A percentile compares a stretch with the other conserved stretches of the same genome.
phyloP scores from a whole-genome alignment of 2,113 vertebrate genomes.

The Anarrhichthys ocellatus region DNA sequence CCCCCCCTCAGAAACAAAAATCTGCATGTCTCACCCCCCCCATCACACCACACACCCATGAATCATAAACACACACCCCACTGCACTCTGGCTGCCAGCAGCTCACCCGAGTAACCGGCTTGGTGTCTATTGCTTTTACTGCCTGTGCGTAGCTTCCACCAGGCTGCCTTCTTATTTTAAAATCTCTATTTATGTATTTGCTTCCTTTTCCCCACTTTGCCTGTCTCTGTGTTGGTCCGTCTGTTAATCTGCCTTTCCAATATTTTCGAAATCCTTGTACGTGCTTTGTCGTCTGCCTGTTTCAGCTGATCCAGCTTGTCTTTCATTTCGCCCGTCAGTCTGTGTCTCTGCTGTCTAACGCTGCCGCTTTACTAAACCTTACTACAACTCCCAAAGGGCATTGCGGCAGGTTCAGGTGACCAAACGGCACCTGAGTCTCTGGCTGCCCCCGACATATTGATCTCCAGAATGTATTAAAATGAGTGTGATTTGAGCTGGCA shows the following conservation, averaged over 20 bases:
- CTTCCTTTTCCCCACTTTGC: not conserved
- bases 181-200: not conserved
- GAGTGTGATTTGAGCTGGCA: conserved; percentile 59
- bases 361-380: conserved; percentile 65
- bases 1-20: conserved; percentile 37
- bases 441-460: conserved; percentile 30
- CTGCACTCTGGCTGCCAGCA: conserved; percentile 65
- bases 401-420: conserved; percentile 72
- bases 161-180: conserved; percentile 39
- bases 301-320: conserved; percentile 29
- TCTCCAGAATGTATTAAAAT: conserved; percentile 41
- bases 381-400: conserved; percentile 54
- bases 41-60: not conserved
- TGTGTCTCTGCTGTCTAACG: conserved; percentile 53
- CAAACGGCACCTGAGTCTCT: conserved; percentile 64
- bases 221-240: conserved; percentile 20
- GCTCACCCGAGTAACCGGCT: conserved; percentile 65
- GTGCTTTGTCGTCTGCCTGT: conserved; percentile 27
- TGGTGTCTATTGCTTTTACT: conserved; percentile 78
- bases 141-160: conserved; percentile 65
- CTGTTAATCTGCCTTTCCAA: conserved; percentile 15
- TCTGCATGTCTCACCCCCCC: conserved; percentile 54
- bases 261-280: not conserved
- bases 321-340: conserved; percentile 17
- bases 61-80: conserved; percentile 17